Percentiles rank a stretch among this genome's conserved stretches.
Conservation (phyloP, 2,797 vertebrate species). For the Danio jaintianensis region DNA sequence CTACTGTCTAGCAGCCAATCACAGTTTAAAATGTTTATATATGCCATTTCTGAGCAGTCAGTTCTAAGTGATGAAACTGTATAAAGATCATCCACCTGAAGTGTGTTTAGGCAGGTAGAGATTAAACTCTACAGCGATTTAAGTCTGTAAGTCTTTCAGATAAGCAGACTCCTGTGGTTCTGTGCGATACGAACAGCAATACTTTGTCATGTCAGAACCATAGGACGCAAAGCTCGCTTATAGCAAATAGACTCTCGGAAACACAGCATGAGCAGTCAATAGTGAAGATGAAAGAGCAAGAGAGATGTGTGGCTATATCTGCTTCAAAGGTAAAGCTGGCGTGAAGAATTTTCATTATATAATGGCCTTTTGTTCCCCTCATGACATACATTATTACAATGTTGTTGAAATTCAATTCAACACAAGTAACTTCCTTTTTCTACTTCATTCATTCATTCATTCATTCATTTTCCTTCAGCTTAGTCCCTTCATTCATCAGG, state of each 20-base stretch:
- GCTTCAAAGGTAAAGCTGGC: constrained; percentile 33
- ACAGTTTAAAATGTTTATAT: neutral
- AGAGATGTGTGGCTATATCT: constrained; percentile 16
- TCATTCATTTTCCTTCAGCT: no score
- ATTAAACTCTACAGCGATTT: constrained; percentile 4
- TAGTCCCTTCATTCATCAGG: no score
- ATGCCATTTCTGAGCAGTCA: neutral
- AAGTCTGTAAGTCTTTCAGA: neutral
- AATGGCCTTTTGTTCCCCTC: neutral
- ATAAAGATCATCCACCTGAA: neutral
- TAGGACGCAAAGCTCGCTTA: neutral
- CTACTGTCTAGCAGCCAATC: neutral
- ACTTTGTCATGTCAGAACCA: constrained; percentile 39
- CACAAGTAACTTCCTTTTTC: no score
- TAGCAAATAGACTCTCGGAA: constrained; percentile 22
- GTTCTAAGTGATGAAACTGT: neutral
- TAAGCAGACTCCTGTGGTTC: constrained; percentile 11
- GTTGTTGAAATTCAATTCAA: no score
- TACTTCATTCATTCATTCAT: no score
- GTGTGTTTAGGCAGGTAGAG: constrained; percentile 1
- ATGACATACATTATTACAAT: no score
- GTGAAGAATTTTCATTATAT: constrained; percentile 23
- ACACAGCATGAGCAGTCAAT: constrained; percentile 23
- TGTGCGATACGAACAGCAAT: constrained; percentile 28
- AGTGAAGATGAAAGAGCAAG: constrained; percentile 21